A percentile compares a stretch with the other conserved stretches of the same genome.
phyloP scores from a whole-genome alignment of 2,797 vertebrate species.

The Graptemys geographica region DNA sequence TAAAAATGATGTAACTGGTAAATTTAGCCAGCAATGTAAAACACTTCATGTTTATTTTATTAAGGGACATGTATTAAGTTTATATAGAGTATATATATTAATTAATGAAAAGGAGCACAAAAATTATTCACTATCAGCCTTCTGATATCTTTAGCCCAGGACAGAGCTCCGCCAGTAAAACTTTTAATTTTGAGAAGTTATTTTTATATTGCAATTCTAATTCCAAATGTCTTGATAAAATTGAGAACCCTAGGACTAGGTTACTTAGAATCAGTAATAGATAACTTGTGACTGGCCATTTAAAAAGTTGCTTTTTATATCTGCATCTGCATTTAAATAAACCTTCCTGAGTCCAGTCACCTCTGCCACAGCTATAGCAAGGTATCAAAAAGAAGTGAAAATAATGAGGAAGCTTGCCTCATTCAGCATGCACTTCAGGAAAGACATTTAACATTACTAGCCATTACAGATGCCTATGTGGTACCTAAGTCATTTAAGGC shows the following conservation, averaged over 20 bases:
- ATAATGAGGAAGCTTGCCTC: neutral
- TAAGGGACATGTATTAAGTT: neutral
- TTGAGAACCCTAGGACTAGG: neutral
- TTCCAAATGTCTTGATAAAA: neutral
- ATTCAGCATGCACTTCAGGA: neutral
- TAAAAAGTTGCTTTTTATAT: neutral
- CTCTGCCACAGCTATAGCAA: neutral
- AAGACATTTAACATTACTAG: neutral
- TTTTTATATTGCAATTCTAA: neutral
- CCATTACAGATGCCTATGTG: neutral
- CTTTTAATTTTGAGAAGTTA: neutral
- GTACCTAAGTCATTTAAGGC: neutral
- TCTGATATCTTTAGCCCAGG: neutral
- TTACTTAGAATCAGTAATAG: neutral
- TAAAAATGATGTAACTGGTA: neutral
- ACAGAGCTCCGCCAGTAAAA: neutral
- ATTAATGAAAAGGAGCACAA: neutral
- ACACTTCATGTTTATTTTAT: neutral
- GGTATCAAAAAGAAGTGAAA: neutral
- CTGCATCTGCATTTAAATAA: neutral
- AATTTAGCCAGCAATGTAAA: neutral
- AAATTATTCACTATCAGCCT: neutral
- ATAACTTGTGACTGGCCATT: neutral
- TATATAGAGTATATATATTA: neutral
- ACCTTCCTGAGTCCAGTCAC: neutral